Evolutionary conservation across 2,113 vertebrate genomes (phyloP).

Genomic region (Brevimyrus niger): DNA sequence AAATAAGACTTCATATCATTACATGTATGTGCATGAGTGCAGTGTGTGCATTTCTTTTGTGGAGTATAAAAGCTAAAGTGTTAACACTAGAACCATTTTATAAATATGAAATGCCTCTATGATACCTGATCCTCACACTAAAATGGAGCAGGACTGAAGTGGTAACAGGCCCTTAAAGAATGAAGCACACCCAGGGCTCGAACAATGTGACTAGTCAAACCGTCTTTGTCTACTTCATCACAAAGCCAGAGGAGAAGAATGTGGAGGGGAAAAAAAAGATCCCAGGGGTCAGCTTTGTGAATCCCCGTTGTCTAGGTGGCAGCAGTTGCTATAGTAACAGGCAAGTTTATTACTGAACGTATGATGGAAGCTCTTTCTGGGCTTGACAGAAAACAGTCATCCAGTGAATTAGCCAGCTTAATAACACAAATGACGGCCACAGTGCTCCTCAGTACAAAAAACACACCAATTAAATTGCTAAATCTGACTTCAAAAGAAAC

Average conservation of each 20-base stretch:
- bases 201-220: not conserved
- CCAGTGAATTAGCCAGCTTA: conserved; percentile 18
- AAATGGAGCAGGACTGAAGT: not conserved
- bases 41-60: not conserved
- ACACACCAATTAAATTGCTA: not conserved
- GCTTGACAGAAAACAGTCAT: conserved; percentile 21
- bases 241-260: conserved; percentile 17
- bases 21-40: not conserved
- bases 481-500: not conserved
- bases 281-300: conserved; percentile 28
- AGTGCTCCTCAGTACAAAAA: not conserved
- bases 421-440: conserved; percentile 9
- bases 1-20: not conserved
- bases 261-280: not conserved
- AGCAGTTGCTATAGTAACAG: conserved; percentile 43
- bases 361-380: conserved; percentile 7
- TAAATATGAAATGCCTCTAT: not conserved
- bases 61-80: not conserved
- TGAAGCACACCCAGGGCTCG: not conserved
- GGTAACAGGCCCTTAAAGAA: not conserved
- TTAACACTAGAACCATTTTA: not conserved
- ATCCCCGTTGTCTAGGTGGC: conserved; percentile 35
- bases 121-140: not conserved
- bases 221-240: conserved; percentile 22
- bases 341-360: conserved; percentile 32